Evolutionary conservation across 2,888 invertebrate genomes (phyloP).

Genomic region (Portevinia maculata): DNA sequence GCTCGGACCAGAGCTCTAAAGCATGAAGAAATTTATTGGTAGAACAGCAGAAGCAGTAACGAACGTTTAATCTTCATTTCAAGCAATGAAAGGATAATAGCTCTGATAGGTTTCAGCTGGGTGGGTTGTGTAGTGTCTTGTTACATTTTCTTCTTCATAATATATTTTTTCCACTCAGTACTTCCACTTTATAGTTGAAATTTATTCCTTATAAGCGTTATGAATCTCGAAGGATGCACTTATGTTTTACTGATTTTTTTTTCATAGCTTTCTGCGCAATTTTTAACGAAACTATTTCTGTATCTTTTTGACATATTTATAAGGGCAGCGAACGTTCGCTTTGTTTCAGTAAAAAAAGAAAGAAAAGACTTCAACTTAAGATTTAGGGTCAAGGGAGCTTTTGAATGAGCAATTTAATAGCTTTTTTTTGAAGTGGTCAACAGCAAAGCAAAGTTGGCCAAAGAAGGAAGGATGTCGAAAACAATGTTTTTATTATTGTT

Average conservation of each 20-base stretch:
- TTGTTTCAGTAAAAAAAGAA: constrained; percentile 28
- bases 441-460: not conserved
- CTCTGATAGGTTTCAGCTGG: constrained; percentile 16
- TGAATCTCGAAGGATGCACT: constrained; percentile 58
- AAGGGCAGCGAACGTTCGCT: too few species aligned
- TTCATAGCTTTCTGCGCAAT: constrained; percentile 19
- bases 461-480: constrained; percentile 8
- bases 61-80: constrained; percentile 71
- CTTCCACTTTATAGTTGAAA: constrained; percentile 12
- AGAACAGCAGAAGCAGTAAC: constrained; percentile 45
- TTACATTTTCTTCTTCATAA: constrained; percentile 50
- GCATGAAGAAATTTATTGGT: constrained; percentile 52
- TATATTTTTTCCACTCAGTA: not conserved
- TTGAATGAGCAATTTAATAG: constrained; percentile 63
- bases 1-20: not conserved
- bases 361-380: constrained; percentile 18
- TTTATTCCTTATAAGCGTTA: constrained; percentile 38
- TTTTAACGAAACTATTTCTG: too few species aligned
- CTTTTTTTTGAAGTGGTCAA: constrained; percentile 58
- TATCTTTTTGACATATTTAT: too few species aligned
- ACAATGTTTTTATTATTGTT: constrained; percentile 32
- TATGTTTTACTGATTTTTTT: constrained; percentile 33
- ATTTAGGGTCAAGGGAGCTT: constrained; percentile 24
- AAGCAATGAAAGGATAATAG: constrained; percentile 68
- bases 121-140: constrained; percentile 20